Evolutionary conservation across 2,888 invertebrate species (phyloP).

Genomic region (Emmelina monodactyla): DNA sequence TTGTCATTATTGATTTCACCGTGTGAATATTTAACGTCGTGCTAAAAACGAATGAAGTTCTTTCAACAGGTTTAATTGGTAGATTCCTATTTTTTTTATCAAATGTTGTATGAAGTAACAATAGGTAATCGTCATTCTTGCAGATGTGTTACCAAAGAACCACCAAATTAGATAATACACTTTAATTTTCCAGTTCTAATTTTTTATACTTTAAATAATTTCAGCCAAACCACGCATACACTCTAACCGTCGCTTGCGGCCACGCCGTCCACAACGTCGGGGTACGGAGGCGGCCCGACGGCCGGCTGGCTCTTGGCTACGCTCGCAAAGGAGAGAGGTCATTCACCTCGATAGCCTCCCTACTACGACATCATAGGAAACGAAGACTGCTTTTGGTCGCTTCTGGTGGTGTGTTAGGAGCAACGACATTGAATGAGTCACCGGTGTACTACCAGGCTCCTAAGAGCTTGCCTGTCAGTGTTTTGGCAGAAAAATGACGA

Average conservation of each 20-base stretch:
- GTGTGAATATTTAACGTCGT: too few relatives aligned
- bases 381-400: constrained; percentile 61
- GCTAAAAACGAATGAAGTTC: too few relatives aligned
- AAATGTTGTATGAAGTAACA: too few relatives aligned
- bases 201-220: too few relatives aligned
- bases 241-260: constrained; percentile 61
- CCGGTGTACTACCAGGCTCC: constrained; percentile 53
- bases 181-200: background rate
- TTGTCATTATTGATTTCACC: too few relatives aligned
- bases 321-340: constrained; percentile 59
- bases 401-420: constrained; percentile 51
- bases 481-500: too few relatives aligned
- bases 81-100: too few relatives aligned
- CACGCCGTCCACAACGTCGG: constrained; percentile 64
- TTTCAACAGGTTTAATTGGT: too few relatives aligned
- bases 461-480: constrained; percentile 28
- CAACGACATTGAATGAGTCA: constrained; percentile 52
- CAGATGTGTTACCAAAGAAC: too few relatives aligned
- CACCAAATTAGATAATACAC: background rate
- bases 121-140: too few relatives aligned
- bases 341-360: constrained; percentile 53
- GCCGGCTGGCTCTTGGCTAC: constrained; percentile 61
- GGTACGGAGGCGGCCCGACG: constrained; percentile 59
- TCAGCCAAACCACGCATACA: constrained; percentile 58
- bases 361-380: constrained; percentile 64